phyloP scores from a whole-genome alignment of 2,888 invertebrate species.

The Andrena trimmerana region DNA sequence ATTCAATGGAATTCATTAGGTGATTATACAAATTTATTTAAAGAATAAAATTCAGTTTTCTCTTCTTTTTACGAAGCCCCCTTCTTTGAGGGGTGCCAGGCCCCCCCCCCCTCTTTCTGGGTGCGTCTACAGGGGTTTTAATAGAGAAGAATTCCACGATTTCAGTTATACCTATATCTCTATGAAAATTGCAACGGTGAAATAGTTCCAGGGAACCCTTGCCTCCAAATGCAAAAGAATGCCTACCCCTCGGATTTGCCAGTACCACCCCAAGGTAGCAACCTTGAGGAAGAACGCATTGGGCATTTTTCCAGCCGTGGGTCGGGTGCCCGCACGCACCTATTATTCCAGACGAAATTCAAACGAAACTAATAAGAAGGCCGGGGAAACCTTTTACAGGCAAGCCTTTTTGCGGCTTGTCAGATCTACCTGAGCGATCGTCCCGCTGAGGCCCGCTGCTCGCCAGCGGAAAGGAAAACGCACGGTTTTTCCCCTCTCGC shows the following conservation, averaged over 20 bases:
- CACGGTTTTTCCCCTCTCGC: slow-evolving; percentile 47
- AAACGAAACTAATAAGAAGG: slow-evolving; percentile 43
- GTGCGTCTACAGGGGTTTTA: no score
- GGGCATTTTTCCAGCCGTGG: slow-evolving; percentile 41
- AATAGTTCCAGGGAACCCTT: no score
- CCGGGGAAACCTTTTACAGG: slow-evolving; percentile 46
- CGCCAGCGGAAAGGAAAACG: slow-evolving; percentile 61
- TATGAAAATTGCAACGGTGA: no score
- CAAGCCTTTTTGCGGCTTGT: slow-evolving; percentile 45
- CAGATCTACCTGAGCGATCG: slow-evolving; percentile 59
- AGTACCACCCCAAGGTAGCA: background rate
- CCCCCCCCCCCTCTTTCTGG: no score
- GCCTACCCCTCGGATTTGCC: slow-evolving; percentile 32
- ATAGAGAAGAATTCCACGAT: no score
- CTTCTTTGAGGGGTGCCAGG: no score
- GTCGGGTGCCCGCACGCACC: slow-evolving; percentile 21
- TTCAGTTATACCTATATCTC: no score
- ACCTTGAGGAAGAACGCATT: background rate
- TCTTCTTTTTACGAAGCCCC: no score
- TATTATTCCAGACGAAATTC: slow-evolving; percentile 55
- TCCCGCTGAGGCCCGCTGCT: slow-evolving; percentile 38
- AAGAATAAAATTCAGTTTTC: no score
- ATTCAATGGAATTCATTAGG: no score
- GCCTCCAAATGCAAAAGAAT: no score
- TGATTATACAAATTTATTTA: no score